phyloP scores from a whole-genome alignment of 2,888 invertebrate genomes.

The Acleris literana region DNA sequence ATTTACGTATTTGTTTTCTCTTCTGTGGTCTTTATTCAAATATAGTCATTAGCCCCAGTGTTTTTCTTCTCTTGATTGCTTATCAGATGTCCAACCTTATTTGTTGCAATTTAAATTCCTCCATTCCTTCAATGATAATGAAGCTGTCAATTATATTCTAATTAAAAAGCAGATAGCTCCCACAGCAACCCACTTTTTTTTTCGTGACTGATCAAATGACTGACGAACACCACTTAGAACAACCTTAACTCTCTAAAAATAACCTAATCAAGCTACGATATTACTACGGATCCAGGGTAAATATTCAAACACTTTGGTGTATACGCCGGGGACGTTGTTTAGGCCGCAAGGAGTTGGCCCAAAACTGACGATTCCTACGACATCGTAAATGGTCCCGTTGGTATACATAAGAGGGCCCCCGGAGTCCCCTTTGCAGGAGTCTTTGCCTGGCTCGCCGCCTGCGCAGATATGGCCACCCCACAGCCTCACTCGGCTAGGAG shows the following conservation, averaged over 20 bases:
- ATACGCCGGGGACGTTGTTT: slow-evolving; percentile 85
- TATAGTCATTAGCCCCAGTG: no score
- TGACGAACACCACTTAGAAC: not conserved
- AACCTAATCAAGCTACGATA: slow-evolving; percentile 47
- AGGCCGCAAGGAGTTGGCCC: slow-evolving; percentile 85
- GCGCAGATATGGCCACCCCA: slow-evolving; percentile 79
- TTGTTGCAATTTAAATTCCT: no score
- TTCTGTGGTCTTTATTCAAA: no score
- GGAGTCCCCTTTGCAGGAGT: slow-evolving; percentile 86
- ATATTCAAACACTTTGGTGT: slow-evolving; percentile 84
- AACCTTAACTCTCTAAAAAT: not conserved
- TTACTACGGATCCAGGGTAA: slow-evolving; percentile 82
- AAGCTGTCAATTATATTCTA: no score
- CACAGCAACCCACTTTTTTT: no score
- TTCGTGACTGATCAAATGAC: no score
- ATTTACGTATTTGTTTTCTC: no score
- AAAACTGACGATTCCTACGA: slow-evolving; percentile 84
- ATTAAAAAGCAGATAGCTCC: no score
- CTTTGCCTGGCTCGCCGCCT: slow-evolving; percentile 81
- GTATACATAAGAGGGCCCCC: slow-evolving; percentile 85
- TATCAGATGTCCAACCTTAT: no score
- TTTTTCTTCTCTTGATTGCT: no score
- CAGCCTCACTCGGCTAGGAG: slow-evolving; percentile 43
- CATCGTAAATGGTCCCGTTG: slow-evolving; percentile 51
- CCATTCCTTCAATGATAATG: no score